These are phyloP conservation scores for Tolypeutes matacus DNA, from an alignment of 2,797 vertebrate genomes.

Conservation along the genomic window DNA sequence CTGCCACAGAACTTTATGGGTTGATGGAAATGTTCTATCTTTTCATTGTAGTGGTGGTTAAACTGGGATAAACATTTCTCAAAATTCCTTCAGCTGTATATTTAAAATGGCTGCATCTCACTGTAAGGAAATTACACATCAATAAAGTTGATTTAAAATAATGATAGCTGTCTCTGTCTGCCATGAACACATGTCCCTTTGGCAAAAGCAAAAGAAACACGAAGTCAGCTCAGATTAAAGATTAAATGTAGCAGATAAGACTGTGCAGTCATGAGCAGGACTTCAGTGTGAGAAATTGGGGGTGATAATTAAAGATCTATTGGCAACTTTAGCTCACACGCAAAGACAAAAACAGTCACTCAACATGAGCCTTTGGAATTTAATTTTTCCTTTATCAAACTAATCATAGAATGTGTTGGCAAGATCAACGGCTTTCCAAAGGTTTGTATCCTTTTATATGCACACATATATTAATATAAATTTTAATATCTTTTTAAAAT, in stretches of 20 bases:
- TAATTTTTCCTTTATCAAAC: neutral
- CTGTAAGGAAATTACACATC: constrained; percentile 35
- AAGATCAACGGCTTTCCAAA: neutral
- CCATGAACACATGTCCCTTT: neutral
- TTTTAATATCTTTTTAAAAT: no score
- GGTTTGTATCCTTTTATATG: no score
- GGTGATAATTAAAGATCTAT: neutral
- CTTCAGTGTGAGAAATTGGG: neutral
- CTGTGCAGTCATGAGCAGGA: neutral
- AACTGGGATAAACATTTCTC: neutral
- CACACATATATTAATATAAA: no score
- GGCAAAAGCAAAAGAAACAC: constrained; percentile 18
- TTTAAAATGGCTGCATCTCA: neutral
- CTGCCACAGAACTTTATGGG: neutral
- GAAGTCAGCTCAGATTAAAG: constrained; percentile 34
- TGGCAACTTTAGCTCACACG: neutral
- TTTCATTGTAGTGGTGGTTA: constrained; percentile 1
- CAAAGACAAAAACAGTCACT: neutral
- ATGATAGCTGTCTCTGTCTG: neutral
- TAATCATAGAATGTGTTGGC: neutral
- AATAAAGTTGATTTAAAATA: constrained; percentile 31
- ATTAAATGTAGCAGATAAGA: constrained; percentile 57
- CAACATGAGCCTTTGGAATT: neutral
- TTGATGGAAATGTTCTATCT: constrained; percentile 1
- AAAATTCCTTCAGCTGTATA: neutral